Evolutionary conservation across 2,888 invertebrate genomes (phyloP), one percentile per base, ranked within the genome.

Genomic region (Parochlus steinenii): DNA sequence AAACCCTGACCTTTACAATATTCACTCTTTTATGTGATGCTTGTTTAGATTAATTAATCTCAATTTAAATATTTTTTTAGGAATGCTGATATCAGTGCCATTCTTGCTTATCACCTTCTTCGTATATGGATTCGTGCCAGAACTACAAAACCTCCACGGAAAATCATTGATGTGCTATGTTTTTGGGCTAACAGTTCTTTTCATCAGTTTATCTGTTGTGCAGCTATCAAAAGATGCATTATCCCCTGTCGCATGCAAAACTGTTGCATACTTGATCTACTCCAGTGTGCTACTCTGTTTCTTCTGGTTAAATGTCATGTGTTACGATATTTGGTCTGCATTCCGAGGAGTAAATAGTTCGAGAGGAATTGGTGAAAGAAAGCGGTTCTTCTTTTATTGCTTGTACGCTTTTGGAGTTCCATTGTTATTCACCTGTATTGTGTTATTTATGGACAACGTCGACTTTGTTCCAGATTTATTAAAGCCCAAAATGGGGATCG

Each of bases 221-320:
- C 25, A 25, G 11, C 14, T 33, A 6, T 23, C 20, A 12, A 5
- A 11, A 19, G 22, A 34, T 10, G n/a, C 7, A 8, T 11, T 34
- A 2, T 8, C 7, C 6, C 20, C 16, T 15, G 34, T 28, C 6
- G 11, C 12, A 6, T 34, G 34, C 17, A 25, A 10, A 6, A 7
- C 28, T 71, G 48, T 66, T 79, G 81, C 74, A 25, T 76, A 73
- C 58, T 64, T 71, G 45, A 69, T 78, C 30, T 73, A 81, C 55
- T 81, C 74, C 56, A 72, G 72, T 44, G 80, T 83, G 54, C 67
- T 82, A 58, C 68, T 75, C 10, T 78, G 79, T 45, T 85, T 85
- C 62, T 78, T 81, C 53, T 86, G 85, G 85, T 64, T 85, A 48
- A 83, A 80, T 50, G 74, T 83, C 16, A 85, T 85, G 68, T 83